Base-by-base conservation (phyloP, 2,888 invertebrate species). In the Oeneis ivallda region DNA sequence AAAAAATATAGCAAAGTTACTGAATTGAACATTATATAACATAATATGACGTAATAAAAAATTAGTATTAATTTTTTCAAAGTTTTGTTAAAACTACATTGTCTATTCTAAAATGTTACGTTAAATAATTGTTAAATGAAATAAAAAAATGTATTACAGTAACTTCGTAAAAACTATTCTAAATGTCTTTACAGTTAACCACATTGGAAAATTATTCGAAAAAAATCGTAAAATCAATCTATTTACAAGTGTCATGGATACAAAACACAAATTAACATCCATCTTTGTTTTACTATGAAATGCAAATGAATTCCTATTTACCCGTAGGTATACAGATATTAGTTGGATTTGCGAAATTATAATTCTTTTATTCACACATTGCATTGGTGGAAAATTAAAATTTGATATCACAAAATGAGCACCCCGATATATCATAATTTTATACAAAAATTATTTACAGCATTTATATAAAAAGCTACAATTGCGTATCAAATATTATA, bases 201-300 rank as follows among this genome's bases (percentile, higher is more conserved):
- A 61, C 64, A 54, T 58, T 11, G 15, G 11, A 58, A 54, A 61
- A 50, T 37, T 57, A 64, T 17, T 57, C 17, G 41, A 37, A 41
- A 19, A 60, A 45, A 64, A 62, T 61, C 17, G 19, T 60, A 64
- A 69, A 66, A 62, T 58, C 64, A 65, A 45, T 67, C 62, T 69
- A 67, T 69, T 17, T 69, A 69, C 69, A 69, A 57, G 60, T 65
- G 66, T 62, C 65, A 32, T 41, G 10, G 63, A 60, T 57, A 43
- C 47, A 52, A 34, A 47, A 65, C 10, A 65, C 54, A 67, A 59
- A 59, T 63, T 62, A 67, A 53, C 39, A 2, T 26, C 5, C 10
- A 5, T 58, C 41, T 13, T 26, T 41, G 8, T 34, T 37, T 13
- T 15, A 8, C n/a, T 17, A 1, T 13, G 11, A 9, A 7, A 39